Evolutionary conservation across 2,113 vertebrate genomes (phyloP).

Genomic region (Epinephelus lanceolatus): DNA sequence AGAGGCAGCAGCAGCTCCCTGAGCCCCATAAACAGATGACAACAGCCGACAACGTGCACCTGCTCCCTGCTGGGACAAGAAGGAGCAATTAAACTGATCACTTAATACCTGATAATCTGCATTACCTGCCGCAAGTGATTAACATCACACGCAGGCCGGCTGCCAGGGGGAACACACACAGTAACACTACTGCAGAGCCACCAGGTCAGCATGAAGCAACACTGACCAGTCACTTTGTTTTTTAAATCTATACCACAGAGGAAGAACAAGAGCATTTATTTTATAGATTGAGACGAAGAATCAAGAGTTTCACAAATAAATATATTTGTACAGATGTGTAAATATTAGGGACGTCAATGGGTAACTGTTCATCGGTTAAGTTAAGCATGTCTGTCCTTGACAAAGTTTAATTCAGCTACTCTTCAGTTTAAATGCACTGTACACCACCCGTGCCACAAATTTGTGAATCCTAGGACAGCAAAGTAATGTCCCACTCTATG

Average conservation of each 20-base stretch:
- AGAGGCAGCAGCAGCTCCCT: slow-evolving; percentile 8
- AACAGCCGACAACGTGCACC: slow-evolving; percentile 11
- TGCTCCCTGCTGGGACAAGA: slow-evolving; percentile 52
- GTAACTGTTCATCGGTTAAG: no score
- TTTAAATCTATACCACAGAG: not conserved
- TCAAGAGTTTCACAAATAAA: no score
- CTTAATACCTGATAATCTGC: slow-evolving; percentile 82
- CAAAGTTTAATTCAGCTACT: no score
- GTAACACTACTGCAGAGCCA: not conserved
- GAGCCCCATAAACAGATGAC: slow-evolving; percentile 7
- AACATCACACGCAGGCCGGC: slow-evolving; percentile 22
- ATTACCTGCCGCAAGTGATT: slow-evolving; percentile 55
- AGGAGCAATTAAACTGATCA: slow-evolving; percentile 82
- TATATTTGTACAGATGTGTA: no score
- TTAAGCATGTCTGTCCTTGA: no score
- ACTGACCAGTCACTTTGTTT: no score
- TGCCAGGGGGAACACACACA: not conserved
- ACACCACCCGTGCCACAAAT: no score
- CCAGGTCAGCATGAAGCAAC: not conserved
- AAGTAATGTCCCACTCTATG: no score
- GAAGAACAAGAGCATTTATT: not conserved
- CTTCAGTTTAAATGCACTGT: no score
- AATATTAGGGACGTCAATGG: no score
- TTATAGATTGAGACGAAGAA: no score
- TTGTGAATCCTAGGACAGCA: no score